These are phyloP conservation scores for Pseudocheirus occidentalis DNA, from an alignment of 2,797 vertebrate species.

Conservation along the genomic window DNA sequence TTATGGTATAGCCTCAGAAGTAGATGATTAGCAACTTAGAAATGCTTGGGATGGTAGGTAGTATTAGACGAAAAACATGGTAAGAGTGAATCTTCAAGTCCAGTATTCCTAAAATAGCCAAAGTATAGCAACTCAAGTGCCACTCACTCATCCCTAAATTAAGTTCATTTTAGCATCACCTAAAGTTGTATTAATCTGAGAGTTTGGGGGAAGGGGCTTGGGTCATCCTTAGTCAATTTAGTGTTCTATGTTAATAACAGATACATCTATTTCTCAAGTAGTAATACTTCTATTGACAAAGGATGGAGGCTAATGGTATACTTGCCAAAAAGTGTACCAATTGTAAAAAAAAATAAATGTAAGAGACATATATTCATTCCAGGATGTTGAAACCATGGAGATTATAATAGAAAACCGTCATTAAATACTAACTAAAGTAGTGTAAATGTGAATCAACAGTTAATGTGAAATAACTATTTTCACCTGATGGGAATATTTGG, in stretches of 20 bases:
- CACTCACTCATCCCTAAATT: neutral
- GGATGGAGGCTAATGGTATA: neutral
- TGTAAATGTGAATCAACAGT: neutral
- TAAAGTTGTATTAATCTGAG: neutral
- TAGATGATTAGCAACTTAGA: neutral
- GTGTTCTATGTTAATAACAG: neutral
- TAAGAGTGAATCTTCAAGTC: neutral
- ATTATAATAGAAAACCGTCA: neutral
- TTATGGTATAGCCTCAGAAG: neutral
- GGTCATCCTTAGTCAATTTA: neutral
- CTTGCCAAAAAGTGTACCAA: neutral
- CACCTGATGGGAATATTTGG: neutral
- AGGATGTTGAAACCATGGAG: neutral
- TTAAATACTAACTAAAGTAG: neutral
- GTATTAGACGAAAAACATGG: neutral
- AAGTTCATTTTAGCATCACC: neutral
- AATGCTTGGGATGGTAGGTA: neutral
- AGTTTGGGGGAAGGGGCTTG: neutral
- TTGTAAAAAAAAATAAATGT: neutral
- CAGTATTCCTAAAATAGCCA: neutral
- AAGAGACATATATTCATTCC: neutral
- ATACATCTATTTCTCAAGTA: neutral
- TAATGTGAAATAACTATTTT: neutral
- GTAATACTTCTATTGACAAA: neutral
- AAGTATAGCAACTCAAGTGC: neutral